Evolutionary conservation across 1,140 invertebrate species (phyloP), one percentile per base, ranked within the genome.

Genomic region (Aphelenchoides fujianensis): DNA sequence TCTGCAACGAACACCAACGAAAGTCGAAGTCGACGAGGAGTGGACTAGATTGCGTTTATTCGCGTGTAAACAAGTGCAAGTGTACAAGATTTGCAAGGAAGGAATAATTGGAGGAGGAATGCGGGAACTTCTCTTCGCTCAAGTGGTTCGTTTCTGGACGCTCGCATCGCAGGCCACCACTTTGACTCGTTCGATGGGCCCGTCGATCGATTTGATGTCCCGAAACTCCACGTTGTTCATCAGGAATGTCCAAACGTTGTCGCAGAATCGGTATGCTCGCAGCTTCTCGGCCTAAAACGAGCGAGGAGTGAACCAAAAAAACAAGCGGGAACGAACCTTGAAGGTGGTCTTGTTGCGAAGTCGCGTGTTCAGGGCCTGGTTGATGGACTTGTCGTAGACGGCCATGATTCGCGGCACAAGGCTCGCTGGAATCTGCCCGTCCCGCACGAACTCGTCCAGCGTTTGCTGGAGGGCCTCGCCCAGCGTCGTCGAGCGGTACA

Each of bases 201-300:
- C 71, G 19, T 82, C 74, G 35, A 80, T 71, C 12, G 73, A 31
- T 86, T 91, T 92, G 12, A 68, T 30, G 0, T 94, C 91, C 87
- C 93, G 89, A 83, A 98, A 97, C 85, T 98, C 96, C 9, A 98
- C 95, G 87, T 97, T 92, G 85, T 95, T 95, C 71, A 99, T 88
- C 88, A 98, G 92, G 84, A 98, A 97, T n/a, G 95, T 98, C 96
- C 96, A 98, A 0, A 98, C 96, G 88, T 98, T 98, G 88, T 99
- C 96, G 89, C 96, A 99, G 88, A 98, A 99, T 80, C 96, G 89
- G 85, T 98, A 99, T 0, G 95, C 98, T 83, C 95, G 95, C 72
- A 99, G 87, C 89, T 96, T 96, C 36, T 92, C 92, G 75, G 94
- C 93, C 90, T 92, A 79, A 27, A 80, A 78, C 85, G 84, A 74